These are phyloP conservation scores for Apoda limacodes DNA, from an alignment of 2,888 invertebrate species.

Conservation along the genomic window DNA sequence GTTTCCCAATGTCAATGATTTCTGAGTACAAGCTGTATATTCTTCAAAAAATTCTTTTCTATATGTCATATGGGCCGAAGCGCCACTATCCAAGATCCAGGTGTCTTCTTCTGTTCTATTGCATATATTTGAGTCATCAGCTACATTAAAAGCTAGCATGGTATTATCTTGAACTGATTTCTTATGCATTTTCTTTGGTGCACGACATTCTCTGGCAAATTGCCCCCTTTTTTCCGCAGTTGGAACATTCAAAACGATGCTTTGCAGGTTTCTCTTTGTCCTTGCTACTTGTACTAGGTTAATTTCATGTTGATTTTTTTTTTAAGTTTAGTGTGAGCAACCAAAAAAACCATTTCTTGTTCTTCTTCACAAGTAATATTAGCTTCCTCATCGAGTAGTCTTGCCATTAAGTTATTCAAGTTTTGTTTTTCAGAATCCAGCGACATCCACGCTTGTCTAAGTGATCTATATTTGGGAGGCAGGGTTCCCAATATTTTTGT, in stretches of 20 bases:
- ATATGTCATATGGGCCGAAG: too few species aligned
- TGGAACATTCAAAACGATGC: conserved; percentile 23
- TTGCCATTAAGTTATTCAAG: conserved; percentile 15
- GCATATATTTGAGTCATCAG: too few species aligned
- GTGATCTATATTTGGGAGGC: conserved; percentile 8
- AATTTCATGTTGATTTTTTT: conserved; percentile 2
- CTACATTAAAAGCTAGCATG: too few species aligned
- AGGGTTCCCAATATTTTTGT: conserved; percentile 10
- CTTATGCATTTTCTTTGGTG: conserved; percentile 13
- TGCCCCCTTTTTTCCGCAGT: conserved; percentile 22
- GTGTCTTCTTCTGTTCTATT: too few species aligned
- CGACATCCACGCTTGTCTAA: conserved; percentile 6
- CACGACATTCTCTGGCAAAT: conserved; percentile 22
- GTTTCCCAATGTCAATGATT: too few species aligned
- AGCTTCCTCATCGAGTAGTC: conserved; percentile 23
- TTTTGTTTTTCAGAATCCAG: conserved; percentile 3
- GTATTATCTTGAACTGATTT: too few species aligned
- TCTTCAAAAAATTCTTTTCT: too few species aligned
- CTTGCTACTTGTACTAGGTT: background rate
- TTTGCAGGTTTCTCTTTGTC: conserved; percentile 7
- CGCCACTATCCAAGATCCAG: too few species aligned
- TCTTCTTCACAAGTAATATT: conserved; percentile 11
- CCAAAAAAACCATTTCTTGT: conserved; percentile 18
- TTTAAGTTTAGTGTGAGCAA: conserved; percentile 9
- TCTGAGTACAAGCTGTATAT: too few species aligned